Conservation (phyloP, 1,140 invertebrate species). For the Batillaria attramentaria region DNA sequence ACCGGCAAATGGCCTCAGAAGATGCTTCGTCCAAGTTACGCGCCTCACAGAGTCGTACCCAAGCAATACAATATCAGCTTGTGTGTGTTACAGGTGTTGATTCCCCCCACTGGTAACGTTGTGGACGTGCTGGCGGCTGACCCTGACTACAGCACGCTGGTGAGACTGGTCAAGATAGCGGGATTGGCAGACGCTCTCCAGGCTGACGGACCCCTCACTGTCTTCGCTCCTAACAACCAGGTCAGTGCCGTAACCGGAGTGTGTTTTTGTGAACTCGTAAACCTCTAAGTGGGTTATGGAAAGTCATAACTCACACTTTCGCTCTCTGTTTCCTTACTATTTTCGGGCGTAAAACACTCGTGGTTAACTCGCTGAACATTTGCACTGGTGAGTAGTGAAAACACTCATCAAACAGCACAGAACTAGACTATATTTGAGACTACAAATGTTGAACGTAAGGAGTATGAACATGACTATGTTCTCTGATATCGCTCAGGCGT, state of each 20-base stretch:
- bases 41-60: background rate
- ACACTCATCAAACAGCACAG: too few species aligned
- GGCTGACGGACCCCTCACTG: slow-evolving; percentile 49
- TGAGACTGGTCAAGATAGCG: slow-evolving; percentile 47
- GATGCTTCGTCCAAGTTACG: background rate
- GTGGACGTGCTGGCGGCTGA: slow-evolving; percentile 47
- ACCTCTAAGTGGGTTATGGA: too few species aligned
- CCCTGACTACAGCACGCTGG: slow-evolving; percentile 42
- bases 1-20: background rate
- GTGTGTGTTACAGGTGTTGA: slow-evolving; percentile 47
- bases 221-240: slow-evolving; percentile 59
- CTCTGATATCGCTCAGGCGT: slow-evolving; percentile 33
- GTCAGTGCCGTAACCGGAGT: slow-evolving; percentile 40
- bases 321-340: too few species aligned
- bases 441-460: background rate
- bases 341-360: too few species aligned
- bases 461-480: background rate
- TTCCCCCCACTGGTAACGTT: slow-evolving; percentile 52
- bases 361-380: too few species aligned
- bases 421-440: too few species aligned
- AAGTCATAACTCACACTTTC: too few species aligned
- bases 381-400: too few species aligned
- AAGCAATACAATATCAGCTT: background rate
- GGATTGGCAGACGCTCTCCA: slow-evolving; percentile 49
- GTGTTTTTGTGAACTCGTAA: too few species aligned